Evolutionary conservation across 2,888 invertebrate genomes (phyloP).

Genomic region (Galerucella pusilla): DNA sequence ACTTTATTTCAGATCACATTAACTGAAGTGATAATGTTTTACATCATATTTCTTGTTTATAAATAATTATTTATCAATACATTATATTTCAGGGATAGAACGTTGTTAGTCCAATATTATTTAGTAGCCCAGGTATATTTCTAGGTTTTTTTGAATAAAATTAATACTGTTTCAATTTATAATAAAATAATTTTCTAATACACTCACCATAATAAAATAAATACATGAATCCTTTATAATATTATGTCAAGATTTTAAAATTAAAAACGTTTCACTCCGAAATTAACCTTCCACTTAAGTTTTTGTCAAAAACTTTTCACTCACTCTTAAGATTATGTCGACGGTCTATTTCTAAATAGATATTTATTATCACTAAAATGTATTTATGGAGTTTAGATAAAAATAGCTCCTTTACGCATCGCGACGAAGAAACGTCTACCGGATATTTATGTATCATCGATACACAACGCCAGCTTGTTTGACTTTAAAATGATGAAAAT

Average conservation of each 20-base stretch:
- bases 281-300: not conserved
- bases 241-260: too few species aligned
- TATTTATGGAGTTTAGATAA: conserved; percentile 7
- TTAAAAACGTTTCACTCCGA: not conserved
- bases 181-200: too few species aligned
- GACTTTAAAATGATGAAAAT: conserved; percentile 25
- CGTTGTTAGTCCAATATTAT: too few species aligned
- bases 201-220: not conserved
- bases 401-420: conserved; percentile 14
- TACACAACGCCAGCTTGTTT: not conserved
- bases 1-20: too few species aligned
- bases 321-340: not conserved
- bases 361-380: conserved; percentile 9
- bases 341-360: conserved; percentile 9
- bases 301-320: not conserved
- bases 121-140: too few species aligned
- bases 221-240: not conserved
- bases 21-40: too few species aligned
- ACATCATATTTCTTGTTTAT: too few species aligned
- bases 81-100: too few species aligned
- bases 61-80: too few species aligned
- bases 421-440: not conserved
- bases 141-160: too few species aligned
- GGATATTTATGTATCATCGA: not conserved
- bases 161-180: too few species aligned